Base-by-base conservation (phyloP, 2,888 invertebrate genomes). In the Trichogramma dendrolimi region DNA sequence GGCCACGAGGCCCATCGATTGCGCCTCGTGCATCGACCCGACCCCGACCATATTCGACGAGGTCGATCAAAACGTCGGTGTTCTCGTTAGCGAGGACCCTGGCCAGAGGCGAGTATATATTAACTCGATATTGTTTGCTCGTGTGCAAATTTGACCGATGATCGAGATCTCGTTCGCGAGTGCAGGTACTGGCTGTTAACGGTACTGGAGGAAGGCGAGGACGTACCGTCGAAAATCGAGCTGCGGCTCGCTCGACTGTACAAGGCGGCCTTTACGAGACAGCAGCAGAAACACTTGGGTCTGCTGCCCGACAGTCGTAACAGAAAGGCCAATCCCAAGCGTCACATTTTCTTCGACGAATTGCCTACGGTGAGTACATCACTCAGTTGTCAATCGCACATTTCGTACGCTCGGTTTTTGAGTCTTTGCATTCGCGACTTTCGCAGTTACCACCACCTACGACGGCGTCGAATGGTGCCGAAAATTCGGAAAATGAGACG, bases 261-360 rank as follows among this genome's bases (percentile, higher is more conserved):
- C 79, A 87, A 88, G 71, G 87, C 87, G 63, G 92, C 92, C 6
- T 92, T 93, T 76, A 84, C 89, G 64, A 87, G 92, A 70, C 92
- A 92, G 74, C 92, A 92, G 80, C 89, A 90, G 73, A 84, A 84
- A 61, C 92, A 92, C 75, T 83, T 93, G 57, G 92, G 92, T 6
- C 83, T 85, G 5, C 10, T 62, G 10, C 62, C 63, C 1, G 66
- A 64, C 2, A 47, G 42, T 2, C 71, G 71, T 11, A 64, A 69
- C 27, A 70, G 74, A 41, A 71, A 72, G 10, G 48, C 8, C 10
- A 43, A 51, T 6, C 63, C 63, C 4, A 66, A 66, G 10, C 63
- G 62, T 0, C 55, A 63, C 10, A 10, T 47, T 8, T 0, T 51
- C 10, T 8, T 5, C 1, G 51, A 57, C 3, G 58, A 62, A 6